Evolutionary conservation across 2,888 invertebrate genomes (phyloP).

Genomic region (Epistrophe grossulariae): DNA sequence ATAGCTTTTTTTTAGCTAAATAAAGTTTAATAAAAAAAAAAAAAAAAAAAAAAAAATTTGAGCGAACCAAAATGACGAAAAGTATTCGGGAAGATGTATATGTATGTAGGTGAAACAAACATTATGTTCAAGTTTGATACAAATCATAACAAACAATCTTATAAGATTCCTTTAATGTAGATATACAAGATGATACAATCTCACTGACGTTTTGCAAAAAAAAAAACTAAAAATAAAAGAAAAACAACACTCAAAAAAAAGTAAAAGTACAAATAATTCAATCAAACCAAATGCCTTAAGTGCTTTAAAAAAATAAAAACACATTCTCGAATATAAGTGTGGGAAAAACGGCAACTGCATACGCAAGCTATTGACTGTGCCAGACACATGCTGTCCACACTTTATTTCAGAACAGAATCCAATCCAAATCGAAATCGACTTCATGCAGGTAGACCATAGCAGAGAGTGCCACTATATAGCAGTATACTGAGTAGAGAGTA

Average conservation of each 20-base stretch:
- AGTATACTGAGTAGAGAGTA: neutral
- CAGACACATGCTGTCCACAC: constrained; percentile 72
- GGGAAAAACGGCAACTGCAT: constrained; percentile 74
- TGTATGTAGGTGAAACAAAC: too few relatives aligned
- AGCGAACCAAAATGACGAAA: too few relatives aligned
- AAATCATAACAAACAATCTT: neutral
- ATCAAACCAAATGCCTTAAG: constrained; percentile 24
- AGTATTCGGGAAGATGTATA: too few relatives aligned
- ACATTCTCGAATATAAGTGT: constrained; percentile 30
- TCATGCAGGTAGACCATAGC: constrained; percentile 1
- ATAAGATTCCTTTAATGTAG: neutral
- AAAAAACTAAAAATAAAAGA: neutral
- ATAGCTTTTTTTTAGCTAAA: too few relatives aligned
- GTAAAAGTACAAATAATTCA: constrained; percentile 24
- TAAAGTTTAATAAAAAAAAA: too few relatives aligned
- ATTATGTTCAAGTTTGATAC: neutral
- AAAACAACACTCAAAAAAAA: constrained; percentile 15
- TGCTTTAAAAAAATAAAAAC: neutral
- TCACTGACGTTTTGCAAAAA: neutral
- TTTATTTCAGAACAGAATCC: constrained; percentile 29
- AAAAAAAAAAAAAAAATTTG: too few relatives aligned
- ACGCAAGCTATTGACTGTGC: constrained; percentile 60
- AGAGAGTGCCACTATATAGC: constrained; percentile 3
- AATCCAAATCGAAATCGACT: too few relatives aligned
- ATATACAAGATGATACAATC: neutral